phyloP scores from a whole-genome alignment of 2,113 vertebrate genomes.

The Cyanoliseus patagonus region DNA sequence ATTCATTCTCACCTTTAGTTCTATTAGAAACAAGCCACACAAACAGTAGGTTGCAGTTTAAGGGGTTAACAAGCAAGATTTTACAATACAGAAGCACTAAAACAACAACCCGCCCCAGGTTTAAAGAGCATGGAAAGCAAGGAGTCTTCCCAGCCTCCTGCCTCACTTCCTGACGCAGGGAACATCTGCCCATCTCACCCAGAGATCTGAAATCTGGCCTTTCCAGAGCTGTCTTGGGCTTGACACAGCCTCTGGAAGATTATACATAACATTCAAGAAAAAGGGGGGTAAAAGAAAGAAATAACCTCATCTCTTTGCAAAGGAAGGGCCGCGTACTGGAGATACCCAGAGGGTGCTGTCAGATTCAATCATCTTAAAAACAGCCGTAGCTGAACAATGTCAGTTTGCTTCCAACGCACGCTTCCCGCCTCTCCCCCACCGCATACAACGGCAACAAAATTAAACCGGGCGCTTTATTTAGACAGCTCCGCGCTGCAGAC shows the following conservation, averaged over 20 bases:
- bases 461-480: neutral
- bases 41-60: neutral
- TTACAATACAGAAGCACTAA: neutral
- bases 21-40: neutral
- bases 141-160: neutral
- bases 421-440: slow-evolving; percentile 15
- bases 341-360: slow-evolving; percentile 33
- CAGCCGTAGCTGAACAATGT: neutral
- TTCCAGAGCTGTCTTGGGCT: neutral
- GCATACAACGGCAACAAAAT: neutral
- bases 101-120: neutral
- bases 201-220: neutral
- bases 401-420: neutral
- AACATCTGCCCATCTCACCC: neutral
- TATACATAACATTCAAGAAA: rapidly evolving
- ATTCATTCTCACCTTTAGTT: neutral
- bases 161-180: neutral
- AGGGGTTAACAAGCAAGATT: neutral
- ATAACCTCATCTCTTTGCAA: neutral
- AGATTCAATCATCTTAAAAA: neutral
- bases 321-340: neutral
- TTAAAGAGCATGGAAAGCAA: neutral
- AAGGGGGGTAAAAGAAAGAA: neutral
- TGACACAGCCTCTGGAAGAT: neutral
- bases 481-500: neutral